Base-by-base conservation (phyloP, 2,113 vertebrate species). In the Stictonetta naevosa region DNA sequence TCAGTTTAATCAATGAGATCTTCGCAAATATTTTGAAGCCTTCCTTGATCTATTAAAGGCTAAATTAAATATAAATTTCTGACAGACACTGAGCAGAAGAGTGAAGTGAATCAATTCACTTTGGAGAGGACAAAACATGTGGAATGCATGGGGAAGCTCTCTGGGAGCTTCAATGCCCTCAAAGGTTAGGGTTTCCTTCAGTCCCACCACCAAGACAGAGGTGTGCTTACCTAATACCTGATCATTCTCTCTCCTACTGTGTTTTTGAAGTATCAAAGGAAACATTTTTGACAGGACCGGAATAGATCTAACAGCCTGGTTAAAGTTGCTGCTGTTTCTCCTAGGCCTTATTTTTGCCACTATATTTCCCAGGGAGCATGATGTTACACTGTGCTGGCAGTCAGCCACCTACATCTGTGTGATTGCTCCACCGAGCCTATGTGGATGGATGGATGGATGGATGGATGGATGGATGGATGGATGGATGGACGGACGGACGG, bases 21-120 rank as follows among this genome's bases (percentile, higher is more conserved):
- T 92, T 93, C 52, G 69, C 85, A 96, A 96, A 90, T 80, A 93
- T 85, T 95, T 69, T 76, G 69, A 74, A 95, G 26, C 23, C 8
- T 36, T 83, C 20, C 82, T 88, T 91, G 26, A 81, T 71, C 46
- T 82, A 40, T 90, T 80, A 76, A 18, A 50, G 22, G 17, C 11
- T 58, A 86, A 90, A 95, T 83, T 56, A 91, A 80, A 76, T 90
- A 22, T 59, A 63, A 63, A 34, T 18, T 67, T 90, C 68, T 87
- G 82, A 44, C 26, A 93, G 62, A 79, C 17, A 53, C 26, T 55
- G 50, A 83, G 33, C 22, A 74, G 50, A 23, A 83, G 23, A 88
- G 36, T 8, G 74, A 74, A 50, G 15, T 11, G 42, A 40, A 5
- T 77, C 48, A 34, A 72, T 53, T 83, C 34, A 62, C 20, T 83